Evolutionary conservation across 2,113 vertebrate genomes (phyloP), one percentile per base, ranked within the genome.

Genomic region (Rana temporaria): DNA sequence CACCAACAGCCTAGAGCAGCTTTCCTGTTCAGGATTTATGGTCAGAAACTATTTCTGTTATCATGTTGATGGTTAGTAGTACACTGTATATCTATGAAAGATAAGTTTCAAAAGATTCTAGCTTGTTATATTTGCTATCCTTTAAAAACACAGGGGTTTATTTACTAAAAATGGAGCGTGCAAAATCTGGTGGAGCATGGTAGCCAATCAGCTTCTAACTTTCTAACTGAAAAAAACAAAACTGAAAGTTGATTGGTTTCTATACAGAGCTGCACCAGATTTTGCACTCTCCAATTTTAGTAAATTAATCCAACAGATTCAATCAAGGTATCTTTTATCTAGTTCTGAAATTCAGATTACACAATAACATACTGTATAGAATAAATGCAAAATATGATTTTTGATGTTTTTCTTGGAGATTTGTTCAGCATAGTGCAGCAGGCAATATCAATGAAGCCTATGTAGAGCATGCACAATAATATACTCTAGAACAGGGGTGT

Each of bases 21-120:
- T 76, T 76, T 76, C 19, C 71, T 34, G 71, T 60, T 55, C 56
- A 64, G 34, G 22, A 38, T 64, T 60, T 22, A 12, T 65, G 74
- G 59, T 77, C 38, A 77, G 38, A 65, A 64, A 52, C 60, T 65
- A 64, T 78, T 67, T 67, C 48, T 55, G 8, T 56, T 78, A 30
- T 56, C 56, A 66, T 67, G 34, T 57, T 78, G 63, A 67, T 48
- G 53, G 63, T 34, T 56, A 1, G 76, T 15, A 42, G 6, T 22
- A 30, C 26, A 30, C 26, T 30, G 26, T 30, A 14, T 67, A 67
- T 56, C 14, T 67, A 24, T 26, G 42, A 64, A 19, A 18, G 59
- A 20, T 5, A 48, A 24, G 7, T 76, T 32, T 15, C 52, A 77
- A 53, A 16, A 66, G 20, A 67, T 53, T 24, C 4, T 17, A 20